Percentiles rank a stretch among this genome's conserved stretches.
phyloP scores from a whole-genome alignment of 1,140 invertebrate genomes.

The Drosophila pectinifera region DNA sequence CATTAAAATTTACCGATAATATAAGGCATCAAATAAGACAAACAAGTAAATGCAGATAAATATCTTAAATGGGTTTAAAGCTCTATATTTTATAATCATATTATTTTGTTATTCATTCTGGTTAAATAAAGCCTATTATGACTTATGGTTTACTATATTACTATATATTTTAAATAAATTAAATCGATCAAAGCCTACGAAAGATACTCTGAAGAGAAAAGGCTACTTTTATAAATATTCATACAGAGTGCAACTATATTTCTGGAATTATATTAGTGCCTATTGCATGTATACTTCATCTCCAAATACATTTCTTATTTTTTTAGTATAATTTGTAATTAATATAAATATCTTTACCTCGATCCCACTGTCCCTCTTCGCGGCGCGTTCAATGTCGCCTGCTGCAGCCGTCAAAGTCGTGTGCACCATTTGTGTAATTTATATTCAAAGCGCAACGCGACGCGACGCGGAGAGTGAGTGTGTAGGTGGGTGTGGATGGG shows the following conservation, averaged over 20 bases:
- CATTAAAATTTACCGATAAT: no score
- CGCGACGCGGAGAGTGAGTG: slow-evolving; percentile 48
- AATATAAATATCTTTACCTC: background rate
- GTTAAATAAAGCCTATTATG: no score
- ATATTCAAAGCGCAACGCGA: slow-evolving; percentile 74
- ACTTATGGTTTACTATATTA: background rate
- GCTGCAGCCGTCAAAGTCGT: slow-evolving; percentile 65
- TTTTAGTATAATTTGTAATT: background rate
- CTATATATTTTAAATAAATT: no score
- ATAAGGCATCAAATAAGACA: no score
- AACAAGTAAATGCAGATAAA: no score
- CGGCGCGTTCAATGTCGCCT: slow-evolving; percentile 26
- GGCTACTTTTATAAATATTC: background rate
- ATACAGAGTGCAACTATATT: background rate
- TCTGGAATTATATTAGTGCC: no score
- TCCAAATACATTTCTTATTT: no score
- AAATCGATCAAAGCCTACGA: no score
- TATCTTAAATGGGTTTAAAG: no score
- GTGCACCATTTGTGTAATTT: slow-evolving; percentile 77
- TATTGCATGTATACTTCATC: background rate
- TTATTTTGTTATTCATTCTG: no score
- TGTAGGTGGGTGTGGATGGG: slow-evolving; percentile 6
- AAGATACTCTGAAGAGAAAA: no score
- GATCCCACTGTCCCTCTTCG: slow-evolving; percentile 12
- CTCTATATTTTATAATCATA: no score